A percentile compares a stretch with the other conserved stretches of the same genome.
Conservation (phyloP, 2,113 vertebrate species). For the Pseudolaguvia tuberculata region DNA sequence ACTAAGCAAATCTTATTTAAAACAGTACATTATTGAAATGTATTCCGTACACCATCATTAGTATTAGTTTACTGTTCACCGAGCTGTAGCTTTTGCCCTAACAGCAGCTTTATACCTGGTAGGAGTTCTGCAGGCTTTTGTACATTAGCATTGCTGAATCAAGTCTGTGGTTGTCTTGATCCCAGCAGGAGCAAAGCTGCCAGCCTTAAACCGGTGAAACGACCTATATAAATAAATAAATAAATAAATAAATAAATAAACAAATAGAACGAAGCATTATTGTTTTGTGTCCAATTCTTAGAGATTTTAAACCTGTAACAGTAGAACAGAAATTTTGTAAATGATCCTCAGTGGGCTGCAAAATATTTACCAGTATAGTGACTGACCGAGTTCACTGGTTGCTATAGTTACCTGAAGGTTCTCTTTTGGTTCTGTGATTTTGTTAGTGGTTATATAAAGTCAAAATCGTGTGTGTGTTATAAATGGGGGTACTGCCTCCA, state of each 20-base stretch:
- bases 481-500: slow-evolving; percentile 21
- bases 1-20: slow-evolving; percentile 8
- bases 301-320: neutral
- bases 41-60: slow-evolving; percentile 13
- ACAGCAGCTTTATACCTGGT: slow-evolving; percentile 14
- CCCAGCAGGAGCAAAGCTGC: slow-evolving; percentile 8
- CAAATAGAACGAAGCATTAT: slow-evolving; percentile 2
- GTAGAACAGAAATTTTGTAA: slow-evolving; percentile 2
- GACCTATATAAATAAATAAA: slow-evolving; percentile 38
- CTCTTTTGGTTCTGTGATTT: neutral
- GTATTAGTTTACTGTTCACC: slow-evolving; percentile 1
- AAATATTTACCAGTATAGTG: neutral
- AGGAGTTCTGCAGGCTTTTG: slow-evolving; percentile 33
- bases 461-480: slow-evolving; percentile 5
- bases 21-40: slow-evolving; percentile 15
- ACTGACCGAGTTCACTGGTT: slow-evolving; percentile 2
- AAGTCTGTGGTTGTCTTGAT: slow-evolving; percentile 17
- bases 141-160: slow-evolving; percentile 28
- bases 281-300: slow-evolving; percentile 16
- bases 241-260: too few relatives aligned
- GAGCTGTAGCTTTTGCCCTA: slow-evolving; percentile 14
- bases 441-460: neutral
- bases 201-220: slow-evolving; percentile 39
- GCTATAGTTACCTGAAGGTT: slow-evolving; percentile 20
- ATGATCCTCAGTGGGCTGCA: neutral